These are phyloP conservation scores for Nothobranchius furzeri DNA, from an alignment of 2,113 vertebrate genomes.

Conservation along the genomic window DNA sequence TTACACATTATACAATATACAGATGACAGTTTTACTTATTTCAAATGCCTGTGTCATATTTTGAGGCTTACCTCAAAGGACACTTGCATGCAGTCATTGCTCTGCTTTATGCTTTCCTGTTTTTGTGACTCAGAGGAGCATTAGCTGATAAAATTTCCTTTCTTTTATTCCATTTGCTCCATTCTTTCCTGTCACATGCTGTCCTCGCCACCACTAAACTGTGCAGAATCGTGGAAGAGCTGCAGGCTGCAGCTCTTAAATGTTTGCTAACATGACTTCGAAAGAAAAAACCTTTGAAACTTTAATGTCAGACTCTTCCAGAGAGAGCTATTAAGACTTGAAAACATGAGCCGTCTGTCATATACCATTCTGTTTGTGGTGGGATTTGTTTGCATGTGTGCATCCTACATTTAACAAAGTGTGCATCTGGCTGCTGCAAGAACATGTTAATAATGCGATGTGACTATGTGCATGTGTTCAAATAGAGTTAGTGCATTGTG, in stretches of 20 bases:
- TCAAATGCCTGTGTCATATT: too few relatives aligned
- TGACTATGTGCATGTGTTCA: constrained; percentile 3
- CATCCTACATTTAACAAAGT: constrained; percentile 7
- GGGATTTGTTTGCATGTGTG: not conserved
- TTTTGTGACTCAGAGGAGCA: not conserved
- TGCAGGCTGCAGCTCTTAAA: not conserved
- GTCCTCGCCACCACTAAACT: not conserved
- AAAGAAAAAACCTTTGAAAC: constrained; percentile 2
- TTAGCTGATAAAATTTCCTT: not conserved
- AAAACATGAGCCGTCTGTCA: constrained; percentile 7
- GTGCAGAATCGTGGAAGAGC: constrained; percentile 7
- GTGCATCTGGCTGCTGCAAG: constrained; percentile 4
- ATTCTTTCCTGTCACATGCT: not conserved
- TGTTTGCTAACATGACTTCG: not conserved
- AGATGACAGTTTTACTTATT: too few relatives aligned
- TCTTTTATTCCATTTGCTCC: not conserved
- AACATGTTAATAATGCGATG: constrained; percentile 10
- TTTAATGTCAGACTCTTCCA: constrained; percentile 11
- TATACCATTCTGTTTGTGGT: not conserved
- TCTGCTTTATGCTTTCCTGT: too few relatives aligned
- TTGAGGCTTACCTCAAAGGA: too few relatives aligned
- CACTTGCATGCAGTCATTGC: not conserved
- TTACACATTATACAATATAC: too few relatives aligned
- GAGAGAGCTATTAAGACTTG: constrained; percentile 5
- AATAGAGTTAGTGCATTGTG: not conserved